Evolutionary conservation across 1,140 invertebrate genomes (phyloP).

Genomic region (Palaemon carinicauda): DNA sequence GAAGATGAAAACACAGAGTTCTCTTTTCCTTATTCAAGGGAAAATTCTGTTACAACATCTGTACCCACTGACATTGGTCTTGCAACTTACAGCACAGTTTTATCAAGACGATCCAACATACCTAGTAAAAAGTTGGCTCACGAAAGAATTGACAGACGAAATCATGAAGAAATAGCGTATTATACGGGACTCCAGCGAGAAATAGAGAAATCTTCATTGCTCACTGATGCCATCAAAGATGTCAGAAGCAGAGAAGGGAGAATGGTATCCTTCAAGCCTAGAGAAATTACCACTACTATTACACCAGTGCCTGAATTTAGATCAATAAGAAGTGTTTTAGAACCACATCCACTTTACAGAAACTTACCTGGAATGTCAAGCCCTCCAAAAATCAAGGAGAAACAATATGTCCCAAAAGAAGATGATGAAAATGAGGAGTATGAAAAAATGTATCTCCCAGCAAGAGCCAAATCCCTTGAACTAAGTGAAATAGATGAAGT

Average conservation of each 20-base stretch:
- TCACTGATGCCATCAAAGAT: slow-evolving; percentile 31
- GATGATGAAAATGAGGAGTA: slow-evolving; percentile 31
- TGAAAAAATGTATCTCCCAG: slow-evolving; percentile 37
- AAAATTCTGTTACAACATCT: no score
- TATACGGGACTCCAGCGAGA: slow-evolving; percentile 39
- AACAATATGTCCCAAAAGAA: background rate
- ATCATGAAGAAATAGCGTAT: background rate
- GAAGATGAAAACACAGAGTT: no score
- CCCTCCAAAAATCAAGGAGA: background rate
- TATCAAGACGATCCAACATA: background rate
- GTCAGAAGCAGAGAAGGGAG: slow-evolving; percentile 32
- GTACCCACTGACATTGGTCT: background rate
- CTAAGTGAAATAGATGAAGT: slow-evolving; percentile 20
- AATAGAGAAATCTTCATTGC: slow-evolving; percentile 25
- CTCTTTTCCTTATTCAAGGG: no score
- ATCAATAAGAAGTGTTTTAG: slow-evolving; percentile 6
- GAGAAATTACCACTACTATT: background rate
- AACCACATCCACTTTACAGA: slow-evolving; percentile 21
- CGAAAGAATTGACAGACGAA: background rate
- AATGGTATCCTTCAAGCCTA: background rate
- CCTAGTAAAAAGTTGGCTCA: background rate
- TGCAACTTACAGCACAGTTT: background rate
- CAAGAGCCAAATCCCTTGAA: slow-evolving; percentile 12
- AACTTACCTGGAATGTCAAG: background rate
- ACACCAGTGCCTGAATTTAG: background rate